phyloP scores from a whole-genome alignment of 2,113 vertebrate species.

The Callipepla squamata region DNA sequence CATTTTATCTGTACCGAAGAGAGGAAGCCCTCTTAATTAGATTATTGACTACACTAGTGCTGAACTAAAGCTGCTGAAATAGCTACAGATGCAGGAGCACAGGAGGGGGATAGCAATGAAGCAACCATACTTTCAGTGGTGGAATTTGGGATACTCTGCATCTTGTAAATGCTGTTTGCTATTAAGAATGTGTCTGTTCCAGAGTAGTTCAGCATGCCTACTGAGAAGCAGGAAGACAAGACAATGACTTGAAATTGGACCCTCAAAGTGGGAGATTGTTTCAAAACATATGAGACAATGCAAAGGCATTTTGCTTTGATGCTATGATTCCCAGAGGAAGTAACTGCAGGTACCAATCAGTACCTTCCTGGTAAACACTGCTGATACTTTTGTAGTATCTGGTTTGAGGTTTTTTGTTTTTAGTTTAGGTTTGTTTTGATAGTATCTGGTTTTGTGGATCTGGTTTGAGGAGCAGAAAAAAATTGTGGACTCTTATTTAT shows the following conservation, averaged over 20 bases:
- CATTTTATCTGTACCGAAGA: neutral
- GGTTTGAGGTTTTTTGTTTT: neutral
- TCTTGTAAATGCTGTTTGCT: neutral
- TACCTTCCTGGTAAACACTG: slow-evolving; percentile 29
- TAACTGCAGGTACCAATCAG: slow-evolving; percentile 12
- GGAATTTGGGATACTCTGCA: neutral
- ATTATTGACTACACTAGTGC: neutral
- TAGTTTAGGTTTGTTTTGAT: neutral
- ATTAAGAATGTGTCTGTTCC: neutral
- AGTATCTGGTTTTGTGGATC: neutral
- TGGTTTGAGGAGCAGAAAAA: neutral
- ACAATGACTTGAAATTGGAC: slow-evolving; percentile 3
- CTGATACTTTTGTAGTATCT: neutral
- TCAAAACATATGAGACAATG: neutral
- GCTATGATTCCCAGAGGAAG: slow-evolving; percentile 10
- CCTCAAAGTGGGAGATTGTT: neutral
- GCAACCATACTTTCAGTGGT: neutral
- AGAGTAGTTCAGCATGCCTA: neutral
- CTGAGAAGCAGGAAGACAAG: slow-evolving; percentile 32
- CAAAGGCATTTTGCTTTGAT: slow-evolving; percentile 43
- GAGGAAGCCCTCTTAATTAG: neutral
- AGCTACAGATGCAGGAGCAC: neutral
- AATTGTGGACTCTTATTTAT: neutral
- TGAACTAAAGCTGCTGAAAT: slow-evolving; percentile 26
- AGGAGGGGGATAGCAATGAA: neutral